Conservation (phyloP, 2,797 vertebrate species). For the Chloroceryle inda region DNA sequence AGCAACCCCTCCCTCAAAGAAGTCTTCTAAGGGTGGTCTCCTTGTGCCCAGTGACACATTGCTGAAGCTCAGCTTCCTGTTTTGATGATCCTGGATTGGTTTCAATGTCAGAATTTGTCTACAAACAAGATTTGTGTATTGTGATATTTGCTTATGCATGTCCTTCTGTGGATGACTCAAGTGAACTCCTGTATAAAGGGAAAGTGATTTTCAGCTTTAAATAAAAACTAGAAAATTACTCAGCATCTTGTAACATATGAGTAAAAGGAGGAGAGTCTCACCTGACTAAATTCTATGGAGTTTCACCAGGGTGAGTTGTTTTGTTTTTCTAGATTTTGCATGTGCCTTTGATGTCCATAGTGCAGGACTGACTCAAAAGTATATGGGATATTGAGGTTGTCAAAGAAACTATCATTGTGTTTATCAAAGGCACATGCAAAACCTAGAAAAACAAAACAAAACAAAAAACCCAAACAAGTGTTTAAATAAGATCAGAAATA, state of each 20-base stretch:
- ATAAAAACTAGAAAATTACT: neutral
- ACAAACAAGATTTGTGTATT: neutral
- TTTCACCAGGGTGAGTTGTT: neutral
- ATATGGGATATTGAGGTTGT: constrained; percentile 89
- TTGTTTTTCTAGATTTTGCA: no score
- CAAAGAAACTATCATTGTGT: constrained; percentile 83
- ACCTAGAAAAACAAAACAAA: constrained; percentile 59
- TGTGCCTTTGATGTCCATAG: constrained; percentile 60
- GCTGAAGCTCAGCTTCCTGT: neutral
- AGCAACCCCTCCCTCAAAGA: neutral
- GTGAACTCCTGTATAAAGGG: neutral
- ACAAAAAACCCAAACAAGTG: neutral
- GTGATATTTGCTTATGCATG: neutral
- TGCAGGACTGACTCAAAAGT: constrained; percentile 93
- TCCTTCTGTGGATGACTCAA: neutral
- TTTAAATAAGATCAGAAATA: neutral
- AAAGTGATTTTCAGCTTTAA: neutral
- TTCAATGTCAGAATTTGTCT: neutral
- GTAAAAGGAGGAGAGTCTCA: neutral
- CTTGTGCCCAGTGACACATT: neutral
- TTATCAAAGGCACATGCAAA: constrained; percentile 86
- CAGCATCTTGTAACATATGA: neutral
- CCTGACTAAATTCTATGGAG: neutral
- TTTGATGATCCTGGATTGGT: neutral
- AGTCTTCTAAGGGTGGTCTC: neutral